Conservation (phyloP, 1,140 invertebrate genomes). For the Microplitis demolitor region DNA sequence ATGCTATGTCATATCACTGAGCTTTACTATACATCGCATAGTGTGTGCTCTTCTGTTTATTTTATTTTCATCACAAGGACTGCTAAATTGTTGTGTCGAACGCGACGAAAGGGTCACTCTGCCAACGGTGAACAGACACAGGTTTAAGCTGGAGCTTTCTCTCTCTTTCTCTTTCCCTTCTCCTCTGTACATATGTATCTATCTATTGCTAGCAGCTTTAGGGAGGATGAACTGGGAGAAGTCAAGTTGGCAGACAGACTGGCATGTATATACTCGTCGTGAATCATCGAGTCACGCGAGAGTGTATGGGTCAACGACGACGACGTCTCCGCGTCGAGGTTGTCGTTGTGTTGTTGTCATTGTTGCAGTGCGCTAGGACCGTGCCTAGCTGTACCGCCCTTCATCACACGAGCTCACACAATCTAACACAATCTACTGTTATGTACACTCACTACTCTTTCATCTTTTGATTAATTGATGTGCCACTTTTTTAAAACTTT, state of each 20-base stretch:
- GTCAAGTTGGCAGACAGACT: not conserved
- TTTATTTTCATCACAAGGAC: conserved; percentile 6
- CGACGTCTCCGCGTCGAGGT: conserved; percentile 18
- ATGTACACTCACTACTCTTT: no score
- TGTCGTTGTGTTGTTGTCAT: conserved; percentile 13
- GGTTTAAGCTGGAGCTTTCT: not conserved
- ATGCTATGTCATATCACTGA: no score
- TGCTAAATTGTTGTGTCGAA: not conserved
- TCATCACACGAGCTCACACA: conserved; percentile 7
- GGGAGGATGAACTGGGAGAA: not conserved
- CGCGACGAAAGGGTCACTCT: not conserved
- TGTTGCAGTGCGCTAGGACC: conserved; percentile 1
- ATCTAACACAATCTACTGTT: conserved; percentile 3
- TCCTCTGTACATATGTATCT: not conserved
- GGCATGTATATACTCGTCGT: conserved; percentile 15
- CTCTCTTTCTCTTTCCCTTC: no score
- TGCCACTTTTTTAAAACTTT: no score
- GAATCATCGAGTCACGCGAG: conserved; percentile 36
- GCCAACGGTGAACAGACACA: not conserved
- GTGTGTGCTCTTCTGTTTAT: not conserved
- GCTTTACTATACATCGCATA: no score
- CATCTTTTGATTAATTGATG: no score
- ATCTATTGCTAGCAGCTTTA: not conserved
- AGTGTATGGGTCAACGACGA: conserved; percentile 22
- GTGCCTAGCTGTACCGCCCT: conserved; percentile 31